Evolutionary conservation across 92 coral and sea anemone genomes (phyloP).

Genomic region (Bergia sp.): DNA sequence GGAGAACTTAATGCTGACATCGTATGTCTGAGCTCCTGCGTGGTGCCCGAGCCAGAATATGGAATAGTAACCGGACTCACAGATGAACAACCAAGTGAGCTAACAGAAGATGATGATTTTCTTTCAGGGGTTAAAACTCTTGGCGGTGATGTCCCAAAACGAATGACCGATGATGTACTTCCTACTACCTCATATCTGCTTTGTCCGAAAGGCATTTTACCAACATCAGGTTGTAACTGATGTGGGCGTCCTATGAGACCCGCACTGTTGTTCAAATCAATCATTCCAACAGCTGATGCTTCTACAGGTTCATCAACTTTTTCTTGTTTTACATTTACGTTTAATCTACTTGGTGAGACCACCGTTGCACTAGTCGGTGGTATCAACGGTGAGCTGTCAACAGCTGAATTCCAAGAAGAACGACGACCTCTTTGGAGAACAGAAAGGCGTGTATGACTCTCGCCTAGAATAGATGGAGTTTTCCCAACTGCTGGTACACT

Average conservation of each 20-base stretch:
- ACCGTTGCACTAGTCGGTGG: neutral
- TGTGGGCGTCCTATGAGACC: constrained; percentile 69
- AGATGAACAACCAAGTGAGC: constrained; percentile 23
- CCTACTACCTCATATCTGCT: neutral
- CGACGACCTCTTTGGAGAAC: constrained; percentile 25
- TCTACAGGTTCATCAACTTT: neutral
- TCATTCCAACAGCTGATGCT: constrained; percentile 63
- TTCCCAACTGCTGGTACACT: constrained; percentile 1
- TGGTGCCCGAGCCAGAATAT: neutral
- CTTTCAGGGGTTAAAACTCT: constrained; percentile 11
- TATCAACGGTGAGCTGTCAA: neutral
- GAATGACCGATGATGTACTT: constrained; percentile 30
- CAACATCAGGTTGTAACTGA: constrained; percentile 19
- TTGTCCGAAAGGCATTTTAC: constrained; percentile 5
- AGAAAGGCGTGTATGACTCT: neutral
- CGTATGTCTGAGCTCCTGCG: neutral
- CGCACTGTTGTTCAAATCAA: constrained; percentile 82
- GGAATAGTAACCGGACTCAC: constrained; percentile 20
- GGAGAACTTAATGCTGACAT: neutral
- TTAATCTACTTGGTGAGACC: neutral
- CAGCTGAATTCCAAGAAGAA: constrained; percentile 20
- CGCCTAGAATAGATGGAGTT: neutral
- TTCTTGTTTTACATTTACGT: constrained; percentile 2
- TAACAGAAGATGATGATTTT: constrained; percentile 11
- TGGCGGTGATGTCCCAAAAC: constrained; percentile 40